A percentile compares a stretch with the other conserved stretches of the same genome.
These are phyloP conservation scores for Hydrotaea cyrtoneurina DNA, from an alignment of 2,888 invertebrate species.

Conservation along the genomic window DNA sequence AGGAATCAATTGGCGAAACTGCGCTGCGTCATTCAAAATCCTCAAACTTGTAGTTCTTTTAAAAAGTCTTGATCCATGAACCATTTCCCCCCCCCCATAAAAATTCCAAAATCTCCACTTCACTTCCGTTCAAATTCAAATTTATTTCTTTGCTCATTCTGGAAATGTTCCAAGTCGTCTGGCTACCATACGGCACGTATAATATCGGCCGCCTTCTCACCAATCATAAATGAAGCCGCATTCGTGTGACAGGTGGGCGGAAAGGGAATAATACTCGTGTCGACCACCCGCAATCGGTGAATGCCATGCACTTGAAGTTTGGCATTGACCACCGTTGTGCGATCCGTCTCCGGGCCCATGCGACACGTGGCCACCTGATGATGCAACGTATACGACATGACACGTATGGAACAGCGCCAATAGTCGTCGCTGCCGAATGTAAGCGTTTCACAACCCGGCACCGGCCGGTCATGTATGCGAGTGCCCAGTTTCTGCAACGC, in stretches of 20 bases:
- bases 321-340: conserved; percentile 85
- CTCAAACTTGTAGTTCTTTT: too few species aligned
- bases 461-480: conserved; percentile 81
- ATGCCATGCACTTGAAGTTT: conserved; percentile 85
- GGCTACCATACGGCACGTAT: conserved; percentile 82
- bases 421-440: conserved; percentile 84
- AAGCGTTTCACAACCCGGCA: conserved; percentile 82
- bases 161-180: too few species aligned
- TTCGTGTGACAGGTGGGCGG: conserved; percentile 86
- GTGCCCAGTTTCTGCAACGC: conserved; percentile 84
- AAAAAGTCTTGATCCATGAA: too few species aligned
- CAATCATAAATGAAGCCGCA: conserved; percentile 87
- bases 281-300: conserved; percentile 84
- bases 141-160: too few species aligned
- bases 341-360: conserved; percentile 86
- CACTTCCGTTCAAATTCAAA: too few species aligned
- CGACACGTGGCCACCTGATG: conserved; percentile 87
- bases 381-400: conserved; percentile 84
- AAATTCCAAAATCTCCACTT: too few species aligned
- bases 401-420: conserved; percentile 86
- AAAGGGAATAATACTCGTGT: conserved; percentile 86
- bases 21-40: too few species aligned
- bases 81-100: too few species aligned
- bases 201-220: conserved; percentile 87
- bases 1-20: too few species aligned